Evolutionary conservation across 2,888 invertebrate species (phyloP).

Genomic region (Operophtera brumata): DNA sequence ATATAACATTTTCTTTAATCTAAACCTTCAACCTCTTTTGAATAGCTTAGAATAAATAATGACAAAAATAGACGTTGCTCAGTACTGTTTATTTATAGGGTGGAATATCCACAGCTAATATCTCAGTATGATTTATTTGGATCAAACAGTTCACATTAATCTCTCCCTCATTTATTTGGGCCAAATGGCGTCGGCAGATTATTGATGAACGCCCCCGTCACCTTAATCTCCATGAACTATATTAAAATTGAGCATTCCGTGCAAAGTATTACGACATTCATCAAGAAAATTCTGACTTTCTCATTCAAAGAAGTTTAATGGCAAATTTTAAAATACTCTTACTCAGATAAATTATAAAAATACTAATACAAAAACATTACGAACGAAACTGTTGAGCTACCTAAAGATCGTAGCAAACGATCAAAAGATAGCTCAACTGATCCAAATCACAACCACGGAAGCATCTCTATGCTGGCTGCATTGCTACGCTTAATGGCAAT

Average conservation of each 20-base stretch:
- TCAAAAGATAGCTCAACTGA: too few relatives aligned
- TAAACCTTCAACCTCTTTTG: not conserved
- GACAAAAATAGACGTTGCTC: not conserved
- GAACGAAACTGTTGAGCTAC: too few relatives aligned
- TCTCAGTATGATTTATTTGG: slow-evolving; percentile 39
- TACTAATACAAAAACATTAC: too few relatives aligned
- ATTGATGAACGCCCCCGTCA: slow-evolving; percentile 39
- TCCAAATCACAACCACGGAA: too few relatives aligned
- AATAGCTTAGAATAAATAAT: not conserved
- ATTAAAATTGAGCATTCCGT: slow-evolving; percentile 13
- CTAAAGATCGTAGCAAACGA: too few relatives aligned
- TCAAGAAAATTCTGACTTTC: not conserved
- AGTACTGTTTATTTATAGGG: slow-evolving; percentile 5
- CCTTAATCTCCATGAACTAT: slow-evolving; percentile 15
- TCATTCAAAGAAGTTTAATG: not conserved
- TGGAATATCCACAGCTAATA: slow-evolving; percentile 19
- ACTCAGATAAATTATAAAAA: too few relatives aligned
- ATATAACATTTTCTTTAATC: too few relatives aligned
- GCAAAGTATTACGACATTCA: not conserved
- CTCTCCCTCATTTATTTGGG: slow-evolving; percentile 45
- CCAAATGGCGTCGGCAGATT: slow-evolving; percentile 36
- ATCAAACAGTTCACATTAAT: slow-evolving; percentile 46
- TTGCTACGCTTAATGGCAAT: too few relatives aligned
- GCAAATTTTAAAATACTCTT: not conserved
- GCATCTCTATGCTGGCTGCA: too few relatives aligned